A percentile compares a stretch with the other conserved stretches of the same genome.
Evolutionary conservation across 2,113 vertebrate genomes (phyloP).

Genomic region (Epinephelus lanceolatus): DNA sequence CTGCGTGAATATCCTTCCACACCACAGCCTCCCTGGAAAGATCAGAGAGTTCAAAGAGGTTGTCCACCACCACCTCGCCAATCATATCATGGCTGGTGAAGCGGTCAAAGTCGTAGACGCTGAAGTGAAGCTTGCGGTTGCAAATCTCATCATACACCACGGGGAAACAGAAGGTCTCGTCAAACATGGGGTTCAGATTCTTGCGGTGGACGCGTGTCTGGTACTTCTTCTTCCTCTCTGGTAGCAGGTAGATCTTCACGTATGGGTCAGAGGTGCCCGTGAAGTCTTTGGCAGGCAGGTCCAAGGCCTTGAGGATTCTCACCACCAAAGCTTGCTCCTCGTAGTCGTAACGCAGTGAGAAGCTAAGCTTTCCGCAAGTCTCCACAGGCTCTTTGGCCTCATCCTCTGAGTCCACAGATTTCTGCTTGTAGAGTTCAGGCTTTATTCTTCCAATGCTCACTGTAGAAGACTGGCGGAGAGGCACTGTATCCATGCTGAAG

Average conservation of each 20-base stretch:
- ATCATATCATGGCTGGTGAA: slow-evolving; percentile 99
- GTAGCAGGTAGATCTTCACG: slow-evolving; percentile 97
- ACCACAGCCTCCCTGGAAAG: slow-evolving; percentile 95
- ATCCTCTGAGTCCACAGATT: slow-evolving; percentile 95
- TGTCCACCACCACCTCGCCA: slow-evolving; percentile 97
- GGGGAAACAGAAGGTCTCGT: slow-evolving; percentile 95
- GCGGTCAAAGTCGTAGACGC: slow-evolving; percentile 98
- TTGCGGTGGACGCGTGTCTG: slow-evolving; percentile 98
- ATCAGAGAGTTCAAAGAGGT: slow-evolving; percentile 98
- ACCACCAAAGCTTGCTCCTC: slow-evolving; percentile 95
- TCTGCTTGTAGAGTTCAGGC: slow-evolving; percentile 98
- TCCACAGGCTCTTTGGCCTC: slow-evolving; percentile 88
- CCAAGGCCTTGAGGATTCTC: slow-evolving; percentile 94
- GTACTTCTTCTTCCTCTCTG: slow-evolving; percentile 98
- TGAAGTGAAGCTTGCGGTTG: slow-evolving; percentile 97
- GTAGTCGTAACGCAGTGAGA: slow-evolving; percentile 93
- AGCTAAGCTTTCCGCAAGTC: slow-evolving; percentile 96
- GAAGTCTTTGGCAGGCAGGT: slow-evolving; percentile 97
- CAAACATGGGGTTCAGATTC: slow-evolving; percentile 95
- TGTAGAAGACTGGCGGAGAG: slow-evolving; percentile 92
- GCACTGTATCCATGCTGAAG: slow-evolving; percentile 91
- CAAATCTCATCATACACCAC: slow-evolving; percentile 94
- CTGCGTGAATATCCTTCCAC: slow-evolving; percentile 97
- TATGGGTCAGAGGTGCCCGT: slow-evolving; percentile 97
- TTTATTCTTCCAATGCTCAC: slow-evolving; percentile 96